Conservation (phyloP, 2,888 invertebrate species). For the Meandrusa payeni region DNA sequence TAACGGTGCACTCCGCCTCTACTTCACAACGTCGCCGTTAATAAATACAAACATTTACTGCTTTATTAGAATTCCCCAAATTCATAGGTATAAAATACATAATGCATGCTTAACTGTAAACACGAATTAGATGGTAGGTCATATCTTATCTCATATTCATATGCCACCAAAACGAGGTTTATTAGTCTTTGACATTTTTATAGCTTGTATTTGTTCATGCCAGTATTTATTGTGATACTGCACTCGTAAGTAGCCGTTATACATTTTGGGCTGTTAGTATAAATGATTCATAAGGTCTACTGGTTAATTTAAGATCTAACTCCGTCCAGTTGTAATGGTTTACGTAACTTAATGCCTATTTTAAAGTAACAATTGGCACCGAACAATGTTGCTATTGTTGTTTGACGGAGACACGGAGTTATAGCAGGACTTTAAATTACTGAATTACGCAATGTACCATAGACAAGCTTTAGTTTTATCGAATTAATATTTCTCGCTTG, state of each 20-base stretch:
- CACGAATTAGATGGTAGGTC: constrained; percentile 43
- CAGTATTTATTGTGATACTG: constrained; percentile 17
- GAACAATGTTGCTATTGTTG: constrained; percentile 70
- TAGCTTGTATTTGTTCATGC: constrained; percentile 27
- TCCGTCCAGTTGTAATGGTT: constrained; percentile 48
- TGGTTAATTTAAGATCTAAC: constrained; percentile 61
- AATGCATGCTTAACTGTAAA: constrained; percentile 58
- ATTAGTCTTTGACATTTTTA: constrained; percentile 40
- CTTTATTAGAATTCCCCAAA: constrained; percentile 63
- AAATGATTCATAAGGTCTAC: constrained; percentile 70
- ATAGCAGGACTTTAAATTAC: constrained; percentile 65
- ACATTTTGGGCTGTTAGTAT: constrained; percentile 44
- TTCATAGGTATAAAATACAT: constrained; percentile 55
- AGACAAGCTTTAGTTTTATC: constrained; percentile 55
- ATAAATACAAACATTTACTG: constrained; percentile 69
- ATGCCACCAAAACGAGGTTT: constrained; percentile 40
- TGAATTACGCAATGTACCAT: constrained; percentile 66
- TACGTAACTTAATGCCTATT: constrained; percentile 72
- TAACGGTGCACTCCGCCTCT: constrained; percentile 69
- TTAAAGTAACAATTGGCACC: constrained; percentile 68
- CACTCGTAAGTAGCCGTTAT: neutral
- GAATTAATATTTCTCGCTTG: constrained; percentile 38
- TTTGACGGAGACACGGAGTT: constrained; percentile 72
- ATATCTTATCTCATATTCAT: constrained; percentile 38
- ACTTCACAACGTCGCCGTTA: constrained; percentile 50